Conservation (phyloP, 2,113 vertebrate species). For the Pachyramphus minor region DNA sequence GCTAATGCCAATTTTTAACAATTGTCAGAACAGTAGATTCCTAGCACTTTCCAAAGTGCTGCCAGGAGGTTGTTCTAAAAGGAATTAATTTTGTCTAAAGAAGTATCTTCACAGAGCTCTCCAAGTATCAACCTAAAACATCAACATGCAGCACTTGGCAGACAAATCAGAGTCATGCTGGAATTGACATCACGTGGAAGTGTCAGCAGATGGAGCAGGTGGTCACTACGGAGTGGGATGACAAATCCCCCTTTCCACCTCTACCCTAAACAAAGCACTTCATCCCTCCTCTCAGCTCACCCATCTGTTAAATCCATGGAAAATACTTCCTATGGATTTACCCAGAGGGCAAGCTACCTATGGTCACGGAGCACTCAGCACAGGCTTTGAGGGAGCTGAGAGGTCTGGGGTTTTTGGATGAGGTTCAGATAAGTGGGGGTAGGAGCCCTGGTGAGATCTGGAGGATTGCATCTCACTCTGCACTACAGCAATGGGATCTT, state of each 20-base stretch:
- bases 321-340: neutral
- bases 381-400: neutral
- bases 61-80: conserved; percentile 35
- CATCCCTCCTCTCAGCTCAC: neutral
- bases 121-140: conserved; percentile 25
- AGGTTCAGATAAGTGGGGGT: accelerated
- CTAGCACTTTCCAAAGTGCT: neutral
- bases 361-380: accelerated
- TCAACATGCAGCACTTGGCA: conserved; percentile 10
- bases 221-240: neutral
- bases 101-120: conserved; percentile 27
- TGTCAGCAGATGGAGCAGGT: neutral
- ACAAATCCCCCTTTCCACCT: neutral
- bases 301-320: too few relatives aligned
- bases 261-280: neutral
- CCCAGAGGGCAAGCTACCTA: neutral
- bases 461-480: neutral
- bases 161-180: neutral
- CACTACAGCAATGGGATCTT: neutral
- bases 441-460: neutral
- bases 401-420: neutral
- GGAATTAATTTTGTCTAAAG: conserved; percentile 41
- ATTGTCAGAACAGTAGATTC: conserved; percentile 2
- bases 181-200: neutral
- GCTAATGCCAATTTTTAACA: neutral